These are phyloP conservation scores for Coracopsis vasa DNA, from an alignment of 2,113 vertebrate species.

Conservation along the genomic window DNA sequence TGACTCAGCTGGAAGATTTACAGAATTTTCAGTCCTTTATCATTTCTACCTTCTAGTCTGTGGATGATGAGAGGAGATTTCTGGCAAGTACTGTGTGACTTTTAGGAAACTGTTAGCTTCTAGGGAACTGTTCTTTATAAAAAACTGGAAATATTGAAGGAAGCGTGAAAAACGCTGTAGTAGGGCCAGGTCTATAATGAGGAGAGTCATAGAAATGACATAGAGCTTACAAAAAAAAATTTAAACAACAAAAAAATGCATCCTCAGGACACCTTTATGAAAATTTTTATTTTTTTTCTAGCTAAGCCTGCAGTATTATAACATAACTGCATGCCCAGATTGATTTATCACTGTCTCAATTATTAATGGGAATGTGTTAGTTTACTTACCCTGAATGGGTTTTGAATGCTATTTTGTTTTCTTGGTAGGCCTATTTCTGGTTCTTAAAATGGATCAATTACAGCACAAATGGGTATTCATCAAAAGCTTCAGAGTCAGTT, in stretches of 20 bases:
- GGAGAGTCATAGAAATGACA: background rate
- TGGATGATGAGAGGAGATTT: background rate
- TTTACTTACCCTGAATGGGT: background rate
- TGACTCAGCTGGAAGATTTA: background rate
- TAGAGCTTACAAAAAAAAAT: background rate
- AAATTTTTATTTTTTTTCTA: background rate
- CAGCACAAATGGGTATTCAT: background rate
- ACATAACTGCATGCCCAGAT: background rate
- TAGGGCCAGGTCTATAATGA: fast-evolving
- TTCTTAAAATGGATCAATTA: background rate
- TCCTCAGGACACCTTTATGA: fast-evolving
- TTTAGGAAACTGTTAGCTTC: background rate
- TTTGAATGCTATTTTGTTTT: background rate
- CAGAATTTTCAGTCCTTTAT: background rate
- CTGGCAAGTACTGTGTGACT: background rate
- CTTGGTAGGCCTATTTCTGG: background rate
- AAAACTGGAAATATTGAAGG: background rate
- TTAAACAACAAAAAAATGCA: background rate
- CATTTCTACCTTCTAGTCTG: background rate
- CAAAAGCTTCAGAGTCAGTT: background rate
- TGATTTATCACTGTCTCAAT: background rate
- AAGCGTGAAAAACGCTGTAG: background rate
- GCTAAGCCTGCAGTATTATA: background rate
- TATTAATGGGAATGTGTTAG: background rate
- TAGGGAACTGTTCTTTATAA: background rate